Evolutionary conservation across 2,888 invertebrate genomes (phyloP), one percentile per base, ranked within the genome.

Genomic region (Eupithecia vulgata): DNA sequence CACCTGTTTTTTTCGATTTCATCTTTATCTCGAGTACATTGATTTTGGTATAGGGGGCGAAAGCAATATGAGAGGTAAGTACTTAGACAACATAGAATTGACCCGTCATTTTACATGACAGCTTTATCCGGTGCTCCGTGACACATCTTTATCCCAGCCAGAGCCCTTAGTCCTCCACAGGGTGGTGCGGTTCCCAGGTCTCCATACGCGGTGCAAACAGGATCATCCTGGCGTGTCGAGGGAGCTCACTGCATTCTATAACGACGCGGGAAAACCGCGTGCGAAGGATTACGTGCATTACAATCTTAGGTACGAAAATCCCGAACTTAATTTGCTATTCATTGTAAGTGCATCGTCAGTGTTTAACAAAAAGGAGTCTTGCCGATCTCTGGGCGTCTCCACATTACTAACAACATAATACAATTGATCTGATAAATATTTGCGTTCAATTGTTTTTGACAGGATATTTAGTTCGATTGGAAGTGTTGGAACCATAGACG

Each of bases 131-230:
- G 17, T 34, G 2, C 61, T 15, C 61, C 7, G 21, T 34, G 61
- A 17, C 7, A 21, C 17, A 57, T 57, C 25, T 52, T 21, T 12
- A 57, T 57, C 61, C 25, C 61, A 6, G 30, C 45, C 42, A 45
- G 8, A 48, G 6, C 61, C 61, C 61, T 17, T 4, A 15, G 15
- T 34, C 17, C 17, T 8, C 2, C 61, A 61, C 61, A 15, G 34
- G 30, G 30, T 61, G 61, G 15, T 17, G 7, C 34, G 30, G 61
- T 34, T 61, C 61, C 61, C 61, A 61, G 30, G 17, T 15, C 59
- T 57, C 57, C 57, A 57, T 25, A 21, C 57, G 61, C 17, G 34
- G 61, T 61, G 61, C 61, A 61, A 61, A 61, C 61, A 61, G 30
- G 61, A 61, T 61, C 17, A 61, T 61, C 61, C 61, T 6, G 59